Evolutionary conservation across 1,140 invertebrate genomes (phyloP).

Genomic region (Hyles euphorbiae): DNA sequence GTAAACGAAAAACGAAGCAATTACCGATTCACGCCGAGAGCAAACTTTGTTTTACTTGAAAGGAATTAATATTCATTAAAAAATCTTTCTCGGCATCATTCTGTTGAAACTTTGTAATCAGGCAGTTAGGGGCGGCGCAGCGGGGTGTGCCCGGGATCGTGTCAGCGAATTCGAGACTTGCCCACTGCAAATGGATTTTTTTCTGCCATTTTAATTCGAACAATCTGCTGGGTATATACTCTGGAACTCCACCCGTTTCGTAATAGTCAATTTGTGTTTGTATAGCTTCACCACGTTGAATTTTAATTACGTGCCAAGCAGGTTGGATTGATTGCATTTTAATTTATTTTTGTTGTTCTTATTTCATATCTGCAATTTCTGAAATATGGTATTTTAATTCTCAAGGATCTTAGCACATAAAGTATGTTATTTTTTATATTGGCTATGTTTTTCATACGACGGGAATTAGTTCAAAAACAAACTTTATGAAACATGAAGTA

Average conservation of each 20-base stretch:
- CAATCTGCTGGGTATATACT: slow-evolving; percentile 34
- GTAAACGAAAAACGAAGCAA: slow-evolving; percentile 62
- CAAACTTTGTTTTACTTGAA: slow-evolving; percentile 69
- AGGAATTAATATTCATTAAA: slow-evolving; percentile 74
- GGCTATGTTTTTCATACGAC: no score
- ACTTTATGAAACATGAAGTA: no score
- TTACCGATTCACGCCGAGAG: slow-evolving; percentile 60
- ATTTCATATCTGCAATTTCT: no score
- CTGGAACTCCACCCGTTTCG: slow-evolving; percentile 16
- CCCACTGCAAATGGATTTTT: slow-evolving; percentile 50
- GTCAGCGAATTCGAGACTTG: slow-evolving; percentile 58
- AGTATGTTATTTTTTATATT: no score
- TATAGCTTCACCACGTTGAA: slow-evolving; percentile 12
- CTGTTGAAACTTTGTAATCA: slow-evolving; percentile 69
- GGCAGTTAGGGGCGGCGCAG: slow-evolving; percentile 31
- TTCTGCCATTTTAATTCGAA: slow-evolving; percentile 46
- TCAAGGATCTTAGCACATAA: no score
- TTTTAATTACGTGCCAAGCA: slow-evolving; percentile 29
- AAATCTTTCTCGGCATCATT: slow-evolving; percentile 68
- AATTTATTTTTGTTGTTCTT: no score
- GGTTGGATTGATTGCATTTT: no score
- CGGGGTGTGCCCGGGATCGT: slow-evolving; percentile 25
- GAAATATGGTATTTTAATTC: no score
- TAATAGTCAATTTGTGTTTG: slow-evolving; percentile 20
- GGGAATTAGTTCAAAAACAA: no score